A percentile compares a stretch with the other conserved stretches of the same genome.
These are phyloP conservation scores for Paedocypris micromegethes DNA, from an alignment of 2,797 vertebrate species.

Conservation along the genomic window DNA sequence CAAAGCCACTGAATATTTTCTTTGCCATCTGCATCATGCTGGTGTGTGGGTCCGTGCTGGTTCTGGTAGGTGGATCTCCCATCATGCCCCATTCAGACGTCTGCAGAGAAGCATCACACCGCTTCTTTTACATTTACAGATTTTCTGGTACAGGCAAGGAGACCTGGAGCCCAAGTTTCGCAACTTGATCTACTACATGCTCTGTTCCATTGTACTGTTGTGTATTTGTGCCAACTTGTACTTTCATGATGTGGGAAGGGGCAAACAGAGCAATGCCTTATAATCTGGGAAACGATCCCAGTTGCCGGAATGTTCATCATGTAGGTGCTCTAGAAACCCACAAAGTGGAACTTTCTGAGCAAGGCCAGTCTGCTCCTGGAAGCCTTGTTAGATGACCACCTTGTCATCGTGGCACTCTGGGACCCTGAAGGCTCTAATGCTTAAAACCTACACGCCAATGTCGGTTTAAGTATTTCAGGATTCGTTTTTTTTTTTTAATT, in stretches of 20 bases:
- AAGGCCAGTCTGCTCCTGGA: slow-evolving; percentile 40
- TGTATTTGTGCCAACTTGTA: slow-evolving; percentile 98
- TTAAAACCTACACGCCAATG: slow-evolving; percentile 41
- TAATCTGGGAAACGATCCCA: slow-evolving; percentile 3
- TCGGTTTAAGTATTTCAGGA: slow-evolving; percentile 3
- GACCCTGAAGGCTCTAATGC: slow-evolving; percentile 28
- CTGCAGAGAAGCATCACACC: neutral
- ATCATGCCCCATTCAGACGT: too few species aligned
- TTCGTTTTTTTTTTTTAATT: slow-evolving; percentile 4
- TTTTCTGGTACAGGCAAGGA: slow-evolving; percentile 97
- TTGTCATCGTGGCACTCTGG: slow-evolving; percentile 42
- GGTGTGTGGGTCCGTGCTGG: slow-evolving; percentile 79
- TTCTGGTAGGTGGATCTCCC: slow-evolving; percentile 79
- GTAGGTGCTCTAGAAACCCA: slow-evolving; percentile 21
- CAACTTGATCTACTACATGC: slow-evolving; percentile 93
- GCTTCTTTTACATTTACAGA: slow-evolving; percentile 63
- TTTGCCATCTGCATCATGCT: slow-evolving; percentile 92
- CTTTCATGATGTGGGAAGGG: slow-evolving; percentile 85
- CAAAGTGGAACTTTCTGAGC: slow-evolving; percentile 4
- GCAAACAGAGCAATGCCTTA: slow-evolving; percentile 60
- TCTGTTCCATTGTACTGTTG: slow-evolving; percentile 88
- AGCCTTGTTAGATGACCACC: slow-evolving; percentile 33
- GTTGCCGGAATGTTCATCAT: slow-evolving; percentile 20
- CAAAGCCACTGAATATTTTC: slow-evolving; percentile 91
- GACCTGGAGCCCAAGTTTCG: slow-evolving; percentile 97